phyloP scores from a whole-genome alignment of 2,888 invertebrate genomes.

The Drosophila fulvimacula region DNA sequence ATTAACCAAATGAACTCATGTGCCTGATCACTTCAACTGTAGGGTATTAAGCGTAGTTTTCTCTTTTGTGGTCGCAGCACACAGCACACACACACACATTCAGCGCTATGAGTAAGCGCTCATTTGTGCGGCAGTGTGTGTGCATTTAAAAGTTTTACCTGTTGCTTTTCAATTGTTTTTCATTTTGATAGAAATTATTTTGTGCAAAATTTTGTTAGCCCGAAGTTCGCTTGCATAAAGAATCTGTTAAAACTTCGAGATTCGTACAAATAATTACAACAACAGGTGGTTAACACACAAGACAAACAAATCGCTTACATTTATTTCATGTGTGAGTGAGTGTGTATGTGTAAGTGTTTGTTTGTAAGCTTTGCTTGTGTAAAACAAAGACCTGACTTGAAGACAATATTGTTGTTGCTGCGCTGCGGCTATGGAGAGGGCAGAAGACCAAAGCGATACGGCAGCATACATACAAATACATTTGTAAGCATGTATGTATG shows the following conservation, averaged over 20 bases:
- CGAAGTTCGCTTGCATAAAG: constrained; percentile 38
- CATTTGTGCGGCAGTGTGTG: constrained; percentile 34
- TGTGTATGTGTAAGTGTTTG: constrained; percentile 23
- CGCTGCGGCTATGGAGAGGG: constrained; percentile 45
- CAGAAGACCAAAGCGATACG: constrained; percentile 55
- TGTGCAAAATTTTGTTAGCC: constrained; percentile 60
- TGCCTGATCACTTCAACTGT: constrained; percentile 20
- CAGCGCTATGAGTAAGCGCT: constrained; percentile 44
- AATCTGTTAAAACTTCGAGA: constrained; percentile 51
- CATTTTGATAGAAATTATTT: constrained; percentile 58
- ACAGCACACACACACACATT: constrained; percentile 39
- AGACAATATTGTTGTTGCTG: constrained; percentile 51
- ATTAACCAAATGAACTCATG: not conserved
- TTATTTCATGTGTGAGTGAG: constrained; percentile 11
- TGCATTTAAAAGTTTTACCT: constrained; percentile 62
- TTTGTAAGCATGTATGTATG: constrained; percentile 16
- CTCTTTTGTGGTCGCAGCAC: constrained; percentile 72
- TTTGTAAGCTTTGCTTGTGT: constrained; percentile 45
- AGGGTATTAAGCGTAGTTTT: constrained; percentile 70
- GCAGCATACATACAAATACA: constrained; percentile 39
- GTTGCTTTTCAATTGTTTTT: constrained; percentile 74
- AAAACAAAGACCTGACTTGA: constrained; percentile 64
- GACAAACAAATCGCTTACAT: constrained; percentile 11
- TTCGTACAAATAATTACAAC: constrained; percentile 44
- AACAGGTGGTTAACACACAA: constrained; percentile 43